Percentiles rank a stretch among this genome's conserved stretches.
Conservation (phyloP, 2,113 vertebrate genomes). For the Mesocricetus auratus region DNA sequence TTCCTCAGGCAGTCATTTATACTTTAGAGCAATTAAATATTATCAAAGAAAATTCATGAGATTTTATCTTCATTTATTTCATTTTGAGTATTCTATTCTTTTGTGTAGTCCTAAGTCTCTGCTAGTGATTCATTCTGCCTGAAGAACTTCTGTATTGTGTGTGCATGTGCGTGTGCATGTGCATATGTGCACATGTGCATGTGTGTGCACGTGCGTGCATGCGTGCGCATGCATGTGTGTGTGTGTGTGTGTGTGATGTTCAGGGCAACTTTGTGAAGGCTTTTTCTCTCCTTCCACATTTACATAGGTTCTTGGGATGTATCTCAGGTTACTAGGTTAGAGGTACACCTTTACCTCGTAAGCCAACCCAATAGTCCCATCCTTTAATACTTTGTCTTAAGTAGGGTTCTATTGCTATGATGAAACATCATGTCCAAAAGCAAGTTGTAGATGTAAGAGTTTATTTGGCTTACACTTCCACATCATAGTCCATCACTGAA, state of each 20-base stretch:
- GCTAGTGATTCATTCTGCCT: not conserved
- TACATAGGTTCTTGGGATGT: not conserved
- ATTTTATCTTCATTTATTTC: not conserved
- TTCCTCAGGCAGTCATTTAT: not conserved
- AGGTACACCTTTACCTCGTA: not conserved
- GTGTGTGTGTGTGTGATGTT: not conserved
- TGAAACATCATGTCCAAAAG: not conserved
- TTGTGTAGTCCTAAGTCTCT: not conserved
- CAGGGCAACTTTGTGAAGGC: not conserved
- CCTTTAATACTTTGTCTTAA: not conserved
- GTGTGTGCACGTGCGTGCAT: not conserved
- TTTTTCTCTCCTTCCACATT: not conserved
- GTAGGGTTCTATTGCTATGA: not conserved
- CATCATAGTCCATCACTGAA: no score
- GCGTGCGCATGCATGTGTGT: not conserved
- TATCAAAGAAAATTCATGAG: not conserved
- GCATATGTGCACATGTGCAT: not conserved
- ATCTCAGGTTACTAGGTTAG: not conserved
- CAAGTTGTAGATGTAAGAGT: not conserved
- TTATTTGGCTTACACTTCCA: not conserved
- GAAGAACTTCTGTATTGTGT: not conserved
- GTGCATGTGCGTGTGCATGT: not conserved
- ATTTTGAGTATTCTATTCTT: not conserved
- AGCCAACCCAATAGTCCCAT: not conserved
- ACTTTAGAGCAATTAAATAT: not conserved